These are phyloP conservation scores for Pristionchus entomophagus DNA, from an alignment of 2,888 invertebrate species.

Conservation along the genomic window DNA sequence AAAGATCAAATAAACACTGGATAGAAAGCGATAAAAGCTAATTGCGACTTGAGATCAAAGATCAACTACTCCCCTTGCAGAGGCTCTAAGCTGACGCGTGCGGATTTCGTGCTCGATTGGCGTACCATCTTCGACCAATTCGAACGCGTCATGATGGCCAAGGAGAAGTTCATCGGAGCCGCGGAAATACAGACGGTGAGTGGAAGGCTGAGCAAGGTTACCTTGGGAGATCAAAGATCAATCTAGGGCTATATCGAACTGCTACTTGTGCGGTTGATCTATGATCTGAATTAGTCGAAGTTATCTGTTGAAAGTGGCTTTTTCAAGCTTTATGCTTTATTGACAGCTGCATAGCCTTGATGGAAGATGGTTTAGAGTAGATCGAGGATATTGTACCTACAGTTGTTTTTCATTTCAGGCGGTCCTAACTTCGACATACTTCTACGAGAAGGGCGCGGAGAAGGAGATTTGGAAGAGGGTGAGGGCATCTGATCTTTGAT, in stretches of 20 bases:
- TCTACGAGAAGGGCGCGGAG: conserved; percentile 26
- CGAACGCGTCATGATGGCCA: background rate
- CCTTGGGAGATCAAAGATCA: too few relatives aligned
- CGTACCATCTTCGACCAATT: conserved; percentile 53
- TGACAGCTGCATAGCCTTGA: too few relatives aligned
- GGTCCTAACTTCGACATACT: background rate
- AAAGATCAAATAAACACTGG: too few relatives aligned
- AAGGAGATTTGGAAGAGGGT: conserved; percentile 35
- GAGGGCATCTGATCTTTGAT: background rate
- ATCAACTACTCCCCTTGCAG: too few relatives aligned
- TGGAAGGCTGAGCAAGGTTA: background rate
- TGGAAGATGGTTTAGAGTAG: too few relatives aligned
- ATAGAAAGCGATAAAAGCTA: too few relatives aligned
- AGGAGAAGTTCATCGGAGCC: conserved; percentile 4
- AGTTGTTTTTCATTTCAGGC: background rate
- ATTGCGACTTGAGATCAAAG: too few relatives aligned
- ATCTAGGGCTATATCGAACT: too few relatives aligned
- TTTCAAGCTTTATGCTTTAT: too few relatives aligned
- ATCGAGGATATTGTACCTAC: background rate
- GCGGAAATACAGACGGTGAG: background rate
- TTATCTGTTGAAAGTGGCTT: too few relatives aligned
- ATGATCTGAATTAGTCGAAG: too few relatives aligned
- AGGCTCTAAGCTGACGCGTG: conserved; percentile 44
- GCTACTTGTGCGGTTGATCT: too few relatives aligned
- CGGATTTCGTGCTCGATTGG: conserved; percentile 59